Conservation (phyloP, 2,113 vertebrate genomes). For the Holacanthus passer region DNA sequence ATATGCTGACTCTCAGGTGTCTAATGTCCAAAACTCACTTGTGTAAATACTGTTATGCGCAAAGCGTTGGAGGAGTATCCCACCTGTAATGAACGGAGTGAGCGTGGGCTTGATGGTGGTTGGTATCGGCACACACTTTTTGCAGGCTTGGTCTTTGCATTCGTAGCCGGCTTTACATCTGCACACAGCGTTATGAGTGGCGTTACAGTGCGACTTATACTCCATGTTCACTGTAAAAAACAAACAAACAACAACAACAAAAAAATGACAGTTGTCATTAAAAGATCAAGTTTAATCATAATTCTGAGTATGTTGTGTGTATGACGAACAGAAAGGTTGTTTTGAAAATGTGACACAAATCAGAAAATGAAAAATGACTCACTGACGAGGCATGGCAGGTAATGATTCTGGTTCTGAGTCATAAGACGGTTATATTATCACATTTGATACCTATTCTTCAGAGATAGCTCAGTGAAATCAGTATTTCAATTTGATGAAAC, state of each 20-base stretch:
- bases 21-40: not conserved
- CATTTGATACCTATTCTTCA: conserved; percentile 8
- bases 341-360: conserved; percentile 2
- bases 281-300: not conserved
- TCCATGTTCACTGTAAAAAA: conserved; percentile 60
- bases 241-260: not conserved
- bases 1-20: not conserved
- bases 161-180: conserved; percentile 68
- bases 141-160: conserved; percentile 51
- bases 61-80: too few relatives aligned
- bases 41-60: too few relatives aligned
- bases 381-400: not conserved
- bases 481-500: conserved; percentile 42
- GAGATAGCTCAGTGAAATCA: conserved; percentile 14
- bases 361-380: conserved; percentile 49
- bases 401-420: conserved; percentile 45
- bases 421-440: conserved; percentile 30
- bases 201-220: not conserved
- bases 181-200: conserved; percentile 63
- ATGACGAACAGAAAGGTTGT: not conserved
- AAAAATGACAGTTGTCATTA: not conserved
- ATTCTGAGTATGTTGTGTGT: not conserved
- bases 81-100: conserved; percentile 38
- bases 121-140: conserved; percentile 40
- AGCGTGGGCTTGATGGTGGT: not conserved